Base-by-base conservation (phyloP, 2,113 vertebrate species). In the Pelusios castaneus region DNA sequence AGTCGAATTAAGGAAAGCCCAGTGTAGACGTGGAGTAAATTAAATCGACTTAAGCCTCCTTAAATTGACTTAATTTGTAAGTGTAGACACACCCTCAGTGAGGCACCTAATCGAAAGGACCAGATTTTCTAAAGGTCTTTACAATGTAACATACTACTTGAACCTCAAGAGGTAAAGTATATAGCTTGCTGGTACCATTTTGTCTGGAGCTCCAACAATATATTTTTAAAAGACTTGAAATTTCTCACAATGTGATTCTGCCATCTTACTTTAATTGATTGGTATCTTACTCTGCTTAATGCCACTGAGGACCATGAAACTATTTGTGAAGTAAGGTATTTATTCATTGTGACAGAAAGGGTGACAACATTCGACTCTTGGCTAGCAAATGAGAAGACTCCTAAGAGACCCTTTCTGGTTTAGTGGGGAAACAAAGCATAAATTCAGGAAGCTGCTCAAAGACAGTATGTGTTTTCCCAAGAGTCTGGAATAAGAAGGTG, bases 201-300 rank as follows among this genome's bases (percentile, higher is more conserved):
- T 27, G 24, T 21, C 75, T 76, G 47, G 21, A 16, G 31, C 21
- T 76, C 43, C 83, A 86, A 87, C 3, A 22, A 9, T 43, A 29
- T 8, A 22, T 83, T 83, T 87, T 45, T 22, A 38, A 63, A 49
- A 45, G 77, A 31, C 67, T 70, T 43, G 54, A 51, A 31, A 34
- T 63, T 52, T 9, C 22, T 3, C 43, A 63, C 5, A 24, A 4
- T 76, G 11, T 76, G 22, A 29, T 76, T 76, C 41, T 38, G 63
- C 38, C 19, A 70, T 22, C 34, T 38, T 67, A 67, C 54, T 51
- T 56, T 54, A 43, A 10, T 14, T 56, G n/a, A 81, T 12, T n/a
- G 0, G 0, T n/a, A 51, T 27, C 1, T 43, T 67, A 17, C 16
- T 79, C 85, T 2, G 19, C 24, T 22, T 29, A 77, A 6, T 19